These are phyloP conservation scores for Pocota personata DNA, from an alignment of 2,888 invertebrate species.

Conservation along the genomic window DNA sequence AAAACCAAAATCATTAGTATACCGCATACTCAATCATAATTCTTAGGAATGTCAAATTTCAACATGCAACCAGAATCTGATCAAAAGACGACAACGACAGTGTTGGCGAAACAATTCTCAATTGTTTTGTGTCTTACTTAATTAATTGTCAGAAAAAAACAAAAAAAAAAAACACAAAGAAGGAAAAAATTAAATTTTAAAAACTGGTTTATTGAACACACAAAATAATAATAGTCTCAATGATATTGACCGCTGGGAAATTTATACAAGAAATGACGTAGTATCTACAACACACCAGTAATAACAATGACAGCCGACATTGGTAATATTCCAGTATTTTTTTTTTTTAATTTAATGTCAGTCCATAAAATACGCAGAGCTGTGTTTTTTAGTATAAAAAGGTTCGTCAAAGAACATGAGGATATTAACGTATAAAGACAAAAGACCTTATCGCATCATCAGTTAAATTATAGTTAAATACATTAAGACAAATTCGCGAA, in stretches of 20 bases:
- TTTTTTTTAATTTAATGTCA: neutral
- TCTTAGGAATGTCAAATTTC: slow-evolving; percentile 25
- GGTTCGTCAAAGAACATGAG: slow-evolving; percentile 7
- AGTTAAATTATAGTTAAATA: slow-evolving; percentile 1
- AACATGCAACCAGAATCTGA: slow-evolving; percentile 35
- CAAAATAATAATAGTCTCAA: slow-evolving; percentile 38
- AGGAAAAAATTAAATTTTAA: neutral
- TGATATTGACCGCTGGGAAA: slow-evolving; percentile 55
- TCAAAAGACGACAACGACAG: neutral
- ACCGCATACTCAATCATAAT: slow-evolving; percentile 57
- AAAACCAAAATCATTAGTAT: slow-evolving; percentile 41
- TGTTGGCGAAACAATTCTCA: neutral
- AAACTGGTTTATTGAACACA: slow-evolving; percentile 53
- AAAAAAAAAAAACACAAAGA: neutral
- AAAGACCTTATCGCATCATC: slow-evolving; percentile 10
- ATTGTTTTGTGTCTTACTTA: slow-evolving; percentile 1
- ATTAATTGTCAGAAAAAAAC: slow-evolving; percentile 12
- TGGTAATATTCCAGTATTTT: slow-evolving; percentile 11
- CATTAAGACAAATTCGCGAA: slow-evolving; percentile 26
- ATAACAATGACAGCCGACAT: slow-evolving; percentile 21
- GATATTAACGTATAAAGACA: neutral
- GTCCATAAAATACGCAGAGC: slow-evolving; percentile 10
- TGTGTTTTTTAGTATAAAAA: neutral
- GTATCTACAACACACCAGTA: neutral
- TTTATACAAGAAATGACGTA: slow-evolving; percentile 1